phyloP scores from a whole-genome alignment of 2,113 vertebrate genomes.

The Merops nubicus region DNA sequence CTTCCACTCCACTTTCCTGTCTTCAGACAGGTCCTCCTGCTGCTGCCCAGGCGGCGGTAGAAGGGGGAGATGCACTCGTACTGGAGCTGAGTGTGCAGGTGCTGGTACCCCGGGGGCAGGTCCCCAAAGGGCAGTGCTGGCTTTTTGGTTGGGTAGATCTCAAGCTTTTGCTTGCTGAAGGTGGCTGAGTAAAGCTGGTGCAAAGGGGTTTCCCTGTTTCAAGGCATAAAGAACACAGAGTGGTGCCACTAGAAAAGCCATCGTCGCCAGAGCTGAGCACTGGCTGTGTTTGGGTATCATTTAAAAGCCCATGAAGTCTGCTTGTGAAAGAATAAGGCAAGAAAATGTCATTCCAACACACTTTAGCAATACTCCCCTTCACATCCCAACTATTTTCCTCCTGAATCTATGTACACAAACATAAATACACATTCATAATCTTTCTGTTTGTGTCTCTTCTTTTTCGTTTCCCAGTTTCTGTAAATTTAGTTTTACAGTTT shows the following conservation, averaged over 20 bases:
- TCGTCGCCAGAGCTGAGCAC: no score
- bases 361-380: neutral
- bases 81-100: slow-evolving; percentile 91
- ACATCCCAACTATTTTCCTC: neutral
- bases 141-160: slow-evolving; percentile 80
- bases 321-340: neutral
- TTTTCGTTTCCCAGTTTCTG: neutral
- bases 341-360: neutral
- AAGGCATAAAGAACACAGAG: neutral
- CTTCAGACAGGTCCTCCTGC: slow-evolving; percentile 92
- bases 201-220: slow-evolving; percentile 89
- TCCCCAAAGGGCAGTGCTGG: slow-evolving; percentile 78
- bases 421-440: neutral
- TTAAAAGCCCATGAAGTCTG: neutral
- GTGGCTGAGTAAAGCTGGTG: slow-evolving; percentile 87
- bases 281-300: neutral
- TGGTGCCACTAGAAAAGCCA: neutral
- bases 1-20: slow-evolving; percentile 97
- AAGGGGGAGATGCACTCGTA: slow-evolving; percentile 91
- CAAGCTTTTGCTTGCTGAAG: slow-evolving; percentile 77
- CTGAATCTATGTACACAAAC: neutral
- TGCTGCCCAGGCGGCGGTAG: slow-evolving; percentile 91
- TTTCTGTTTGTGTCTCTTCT: neutral
- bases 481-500: no score
- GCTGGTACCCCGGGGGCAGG: slow-evolving; percentile 87